Evolutionary conservation across 2,888 invertebrate genomes (phyloP), one percentile per base, ranked within the genome.

Genomic region (Formica aserva): DNA sequence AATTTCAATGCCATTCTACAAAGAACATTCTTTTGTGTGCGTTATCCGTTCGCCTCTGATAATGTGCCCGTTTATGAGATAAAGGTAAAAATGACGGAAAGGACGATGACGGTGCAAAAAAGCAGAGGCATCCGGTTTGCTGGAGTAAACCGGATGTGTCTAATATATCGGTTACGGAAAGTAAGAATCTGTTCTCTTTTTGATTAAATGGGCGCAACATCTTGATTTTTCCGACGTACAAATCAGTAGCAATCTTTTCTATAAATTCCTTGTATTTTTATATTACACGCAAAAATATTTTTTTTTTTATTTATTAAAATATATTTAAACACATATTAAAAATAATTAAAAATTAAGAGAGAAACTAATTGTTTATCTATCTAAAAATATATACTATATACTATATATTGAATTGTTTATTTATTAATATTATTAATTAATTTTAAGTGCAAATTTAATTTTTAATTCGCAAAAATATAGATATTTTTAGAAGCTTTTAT

Each of bases 101-200:
- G n/a, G 2, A 48, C 3, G 41, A 45, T 48, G 45, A 52, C n/a
- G n/a, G 52, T 0, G 32, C 57, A 18, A 32, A 71, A 69, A 78
- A 15, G 57, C 29, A 60, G 15, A 71, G 45, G 18, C 52, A 32
- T 32, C 1, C n/a, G 13, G 0, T 65, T 18, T 38, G 35, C 22
- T 35, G 18, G 5, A 26, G 22, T 13, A 22, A 35, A 48, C 32
- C 26, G 65, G 11, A 69, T 35, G 32, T 38, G 29, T 66, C n/a
- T 41, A 57, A 57, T 57, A 22, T 67, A 77, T 77, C 41, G 67
- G 45, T 77, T 77, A 67, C 15, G 41, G 38, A 22, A 9, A 41
- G 15, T 77, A 18, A 32, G 8, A 29, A 35, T 52, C 11, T 57
- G 29, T 38, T 26, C 38, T 32, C 9, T 48, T 55, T 26, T 8